A percentile compares a stretch with the other conserved stretches of the same genome.
These are phyloP conservation scores for Linnaemya tessellans DNA, from an alignment of 2,888 invertebrate genomes.

Conservation along the genomic window DNA sequence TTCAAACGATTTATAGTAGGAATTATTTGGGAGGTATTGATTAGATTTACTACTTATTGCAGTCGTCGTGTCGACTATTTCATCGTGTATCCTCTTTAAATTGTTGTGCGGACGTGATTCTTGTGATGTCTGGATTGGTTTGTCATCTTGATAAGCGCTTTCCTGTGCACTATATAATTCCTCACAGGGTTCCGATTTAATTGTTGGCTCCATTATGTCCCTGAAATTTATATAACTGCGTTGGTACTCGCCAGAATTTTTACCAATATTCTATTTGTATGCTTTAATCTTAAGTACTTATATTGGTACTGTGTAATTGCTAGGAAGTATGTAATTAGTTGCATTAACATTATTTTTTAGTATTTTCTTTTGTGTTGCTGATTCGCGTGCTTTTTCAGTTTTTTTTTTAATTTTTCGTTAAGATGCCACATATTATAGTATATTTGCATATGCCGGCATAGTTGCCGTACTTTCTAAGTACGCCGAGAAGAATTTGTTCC, in stretches of 20 bases:
- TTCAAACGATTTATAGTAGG: constrained; percentile 13
- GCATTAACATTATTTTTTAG: constrained; percentile 24
- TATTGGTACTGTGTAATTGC: constrained; percentile 26
- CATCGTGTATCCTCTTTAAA: constrained; percentile 27
- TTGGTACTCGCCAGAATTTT: not conserved
- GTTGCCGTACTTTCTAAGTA: not conserved
- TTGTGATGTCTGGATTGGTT: not conserved
- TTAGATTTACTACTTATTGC: constrained; percentile 13
- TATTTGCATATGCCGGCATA: not conserved
- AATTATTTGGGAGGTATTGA: constrained; percentile 2
- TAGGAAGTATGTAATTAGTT: not conserved
- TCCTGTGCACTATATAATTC: constrained; percentile 64
- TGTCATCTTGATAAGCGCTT: not conserved
- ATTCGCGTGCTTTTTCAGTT: constrained; percentile 23
- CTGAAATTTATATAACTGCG: not conserved
- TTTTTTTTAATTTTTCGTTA: not conserved
- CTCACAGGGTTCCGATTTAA: constrained; percentile 74
- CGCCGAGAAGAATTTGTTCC: no score
- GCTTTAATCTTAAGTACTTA: constrained; percentile 22
- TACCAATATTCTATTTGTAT: not conserved
- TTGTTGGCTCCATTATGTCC: constrained; percentile 66
- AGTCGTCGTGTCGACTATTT: not conserved
- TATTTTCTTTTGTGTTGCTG: constrained; percentile 19
- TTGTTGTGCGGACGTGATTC: not conserved
- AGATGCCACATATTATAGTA: not conserved